These are phyloP conservation scores for Oncorhynchus tshawytscha DNA, from an alignment of 2,113 vertebrate species.

Conservation along the genomic window DNA sequence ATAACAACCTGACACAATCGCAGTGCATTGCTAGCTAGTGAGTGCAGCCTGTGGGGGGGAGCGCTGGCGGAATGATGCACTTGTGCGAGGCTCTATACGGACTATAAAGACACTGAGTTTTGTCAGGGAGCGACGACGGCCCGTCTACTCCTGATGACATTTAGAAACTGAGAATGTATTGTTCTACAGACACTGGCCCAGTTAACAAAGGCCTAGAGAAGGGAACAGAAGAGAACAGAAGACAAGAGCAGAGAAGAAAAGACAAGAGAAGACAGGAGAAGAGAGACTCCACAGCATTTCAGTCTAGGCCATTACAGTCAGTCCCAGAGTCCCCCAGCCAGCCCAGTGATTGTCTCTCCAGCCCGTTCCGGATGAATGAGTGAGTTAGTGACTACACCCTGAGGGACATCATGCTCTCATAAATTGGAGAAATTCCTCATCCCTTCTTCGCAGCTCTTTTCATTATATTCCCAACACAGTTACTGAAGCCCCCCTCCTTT, in stretches of 20 bases:
- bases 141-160: conserved; percentile 1
- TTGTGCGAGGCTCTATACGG: not conserved
- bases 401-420: not conserved
- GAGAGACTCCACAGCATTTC: not conserved
- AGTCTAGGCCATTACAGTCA: not conserved
- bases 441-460: not conserved
- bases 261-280: not conserved
- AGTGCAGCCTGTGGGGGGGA: not conserved
- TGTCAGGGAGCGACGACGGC: conserved; percentile 7
- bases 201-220: not conserved
- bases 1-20: not conserved
- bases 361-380: not conserved
- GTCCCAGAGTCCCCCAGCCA: not conserved
- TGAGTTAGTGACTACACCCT: not conserved
- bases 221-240: not conserved
- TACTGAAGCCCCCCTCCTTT: not conserved
- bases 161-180: not conserved
- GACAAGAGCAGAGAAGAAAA: not conserved
- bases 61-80: not conserved
- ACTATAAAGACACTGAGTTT: not conserved
- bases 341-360: not conserved
- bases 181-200: conserved; percentile 4
- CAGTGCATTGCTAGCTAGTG: not conserved
- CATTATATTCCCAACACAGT: conserved; percentile 3
- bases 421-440: not conserved